Evolutionary conservation across 2,113 vertebrate genomes (phyloP).

Genomic region (Sitta europaea): DNA sequence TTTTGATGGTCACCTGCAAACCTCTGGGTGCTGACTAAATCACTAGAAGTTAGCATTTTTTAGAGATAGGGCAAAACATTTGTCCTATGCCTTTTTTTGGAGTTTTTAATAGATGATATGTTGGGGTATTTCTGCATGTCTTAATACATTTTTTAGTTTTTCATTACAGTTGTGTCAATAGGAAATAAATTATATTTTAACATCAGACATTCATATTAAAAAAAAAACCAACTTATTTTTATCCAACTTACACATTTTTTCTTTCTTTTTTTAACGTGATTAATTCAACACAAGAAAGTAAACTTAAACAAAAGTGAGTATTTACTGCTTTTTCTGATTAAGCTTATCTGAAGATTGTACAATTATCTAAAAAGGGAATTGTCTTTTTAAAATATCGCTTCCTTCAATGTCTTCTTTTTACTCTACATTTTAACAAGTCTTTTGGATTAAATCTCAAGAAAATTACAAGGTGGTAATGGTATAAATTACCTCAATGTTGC

Average conservation of each 20-base stretch:
- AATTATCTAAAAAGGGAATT: not conserved
- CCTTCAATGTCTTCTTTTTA: slow-evolving; percentile 6
- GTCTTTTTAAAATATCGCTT: not conserved
- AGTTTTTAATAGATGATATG: not conserved
- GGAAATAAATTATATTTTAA: not conserved
- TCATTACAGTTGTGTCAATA: not conserved
- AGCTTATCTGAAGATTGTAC: not conserved
- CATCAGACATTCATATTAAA: not conserved
- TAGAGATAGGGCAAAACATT: not conserved
- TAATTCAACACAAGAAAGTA: not conserved
- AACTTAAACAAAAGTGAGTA: not conserved
- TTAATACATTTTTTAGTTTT: not conserved
- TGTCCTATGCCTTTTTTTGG: not conserved
- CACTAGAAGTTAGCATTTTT: not conserved
- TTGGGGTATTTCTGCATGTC: not conserved
- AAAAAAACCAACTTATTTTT: not conserved
- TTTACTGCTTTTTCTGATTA: not conserved
- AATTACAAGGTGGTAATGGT: not conserved
- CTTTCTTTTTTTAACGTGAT: not conserved
- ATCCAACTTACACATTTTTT: not conserved
- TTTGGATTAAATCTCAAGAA: slow-evolving; percentile 27
- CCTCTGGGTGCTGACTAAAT: not conserved
- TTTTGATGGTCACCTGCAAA: not conserved
- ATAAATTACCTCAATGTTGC: slow-evolving; percentile 19
- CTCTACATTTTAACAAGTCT: slow-evolving; percentile 36